Base-by-base conservation (phyloP, 1,140 invertebrate genomes). In the Drosophila lowei region DNA sequence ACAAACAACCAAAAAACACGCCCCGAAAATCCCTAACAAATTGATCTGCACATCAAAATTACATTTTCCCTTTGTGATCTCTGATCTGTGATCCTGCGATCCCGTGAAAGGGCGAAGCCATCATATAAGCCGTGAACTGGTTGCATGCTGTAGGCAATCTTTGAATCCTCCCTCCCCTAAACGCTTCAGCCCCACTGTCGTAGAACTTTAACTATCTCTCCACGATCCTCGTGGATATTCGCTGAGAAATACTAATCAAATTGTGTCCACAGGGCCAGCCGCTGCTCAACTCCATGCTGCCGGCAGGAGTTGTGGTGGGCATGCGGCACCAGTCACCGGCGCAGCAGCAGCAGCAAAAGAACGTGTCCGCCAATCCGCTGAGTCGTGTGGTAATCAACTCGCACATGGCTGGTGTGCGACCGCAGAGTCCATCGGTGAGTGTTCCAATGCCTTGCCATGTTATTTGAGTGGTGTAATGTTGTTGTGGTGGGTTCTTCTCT, bases 231-330 rank as follows among this genome's bases (percentile, higher is more conserved):
- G 8, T 38, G 11, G 3, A 11, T 41, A 41, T 16, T 38, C 11
- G 21, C 15, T 16, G 21, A 21, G 16, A 41, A 21, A 57, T 57
- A 57, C 23, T 21, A 28, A 54, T 34, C 5, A n/a, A 30, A 53
- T 60, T 48, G 41, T n/a, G 30, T 78, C 18, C 49, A 23, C 85
- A 91, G 90, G 74, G 86, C 56, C 91, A 91, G 54, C 86, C 84
- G 49, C 64, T 90, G 60, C 66, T 91, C 9, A 84, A 92, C 90
- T 92, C 93, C 57, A 93, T 95, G 84, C 92, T 96, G 59, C 94
- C 94, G 53, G 94, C 94, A 66, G 96, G 96, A 93, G 95, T 97
- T 72, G 96, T 98, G 89, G 93, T 98, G 53, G 97, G 97, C 93
- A 95, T 97, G 92, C 93, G 96, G 71, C 94, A 95, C 34, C 94